Evolutionary conservation across 2,888 invertebrate species (phyloP).

Genomic region (Mythimna pallens): DNA sequence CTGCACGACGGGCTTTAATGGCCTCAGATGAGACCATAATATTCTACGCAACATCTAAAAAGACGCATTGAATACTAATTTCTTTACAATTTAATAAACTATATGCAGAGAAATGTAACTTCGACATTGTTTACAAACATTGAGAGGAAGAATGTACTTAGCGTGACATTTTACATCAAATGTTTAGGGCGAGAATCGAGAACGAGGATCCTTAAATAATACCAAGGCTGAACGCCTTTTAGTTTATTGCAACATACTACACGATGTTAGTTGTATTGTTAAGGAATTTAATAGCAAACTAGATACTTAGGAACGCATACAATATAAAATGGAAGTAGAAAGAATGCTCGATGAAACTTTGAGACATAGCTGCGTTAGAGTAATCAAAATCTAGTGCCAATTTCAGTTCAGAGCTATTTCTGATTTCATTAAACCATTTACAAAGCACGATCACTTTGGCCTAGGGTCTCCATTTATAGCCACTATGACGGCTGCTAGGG

Average conservation of each 20-base stretch:
- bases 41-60: constrained; percentile 33
- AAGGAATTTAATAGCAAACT: not conserved
- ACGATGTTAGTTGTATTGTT: constrained; percentile 16
- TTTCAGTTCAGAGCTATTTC: not conserved
- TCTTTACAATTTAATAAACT: constrained; percentile 18
- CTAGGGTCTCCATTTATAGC: constrained; percentile 22
- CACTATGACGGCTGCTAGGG: constrained; percentile 23
- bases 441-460: constrained; percentile 11
- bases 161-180: constrained; percentile 45
- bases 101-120: not conserved
- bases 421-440: constrained; percentile 15
- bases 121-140: constrained; percentile 1
- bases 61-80: constrained; percentile 46
- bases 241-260: constrained; percentile 38
- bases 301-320: not conserved
- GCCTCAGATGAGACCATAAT: constrained; percentile 42
- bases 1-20: constrained; percentile 39
- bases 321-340: not conserved
- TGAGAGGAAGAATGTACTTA: constrained; percentile 13
- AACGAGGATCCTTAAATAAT: constrained; percentile 57
- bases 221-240: constrained; percentile 60
- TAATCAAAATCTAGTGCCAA: not conserved
- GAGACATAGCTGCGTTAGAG: not conserved
- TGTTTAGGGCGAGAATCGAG: constrained; percentile 35
- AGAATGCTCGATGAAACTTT: not conserved